These are phyloP conservation scores for Neomorphus geoffroyi DNA, from an alignment of 2,797 vertebrate genomes.

Conservation along the genomic window DNA sequence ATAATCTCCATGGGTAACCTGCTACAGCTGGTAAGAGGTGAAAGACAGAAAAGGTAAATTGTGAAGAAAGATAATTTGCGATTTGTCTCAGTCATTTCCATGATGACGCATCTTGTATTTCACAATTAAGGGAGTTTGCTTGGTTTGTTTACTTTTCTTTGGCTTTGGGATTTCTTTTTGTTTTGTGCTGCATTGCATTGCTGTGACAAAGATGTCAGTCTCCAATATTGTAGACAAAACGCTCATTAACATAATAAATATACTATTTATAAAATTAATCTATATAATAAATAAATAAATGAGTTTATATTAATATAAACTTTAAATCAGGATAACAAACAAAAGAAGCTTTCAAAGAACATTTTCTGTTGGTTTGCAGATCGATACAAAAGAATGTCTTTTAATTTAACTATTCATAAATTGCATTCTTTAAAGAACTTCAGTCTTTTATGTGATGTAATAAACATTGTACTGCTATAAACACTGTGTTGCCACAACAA, in stretches of 20 bases:
- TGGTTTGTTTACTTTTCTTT: neutral
- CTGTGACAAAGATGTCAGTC: neutral
- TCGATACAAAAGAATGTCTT: neutral
- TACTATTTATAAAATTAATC: no score
- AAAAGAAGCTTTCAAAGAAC: neutral
- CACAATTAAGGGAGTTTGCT: rapidly evolving
- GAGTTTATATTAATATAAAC: neutral
- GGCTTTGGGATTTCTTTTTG: neutral
- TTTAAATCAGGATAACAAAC: neutral
- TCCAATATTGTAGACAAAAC: neutral
- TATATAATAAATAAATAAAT: neutral
- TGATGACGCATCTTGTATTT: neutral
- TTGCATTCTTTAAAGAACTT: neutral
- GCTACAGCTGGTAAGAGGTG: no score
- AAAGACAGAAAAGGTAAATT: neutral
- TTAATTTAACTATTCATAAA: slow-evolving; percentile 15
- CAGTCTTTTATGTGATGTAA: neutral
- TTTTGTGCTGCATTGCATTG: neutral
- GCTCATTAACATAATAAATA: neutral
- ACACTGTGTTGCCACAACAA: neutral
- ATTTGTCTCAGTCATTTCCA: neutral
- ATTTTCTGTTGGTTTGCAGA: neutral
- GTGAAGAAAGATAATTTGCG: neutral
- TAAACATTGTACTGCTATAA: neutral
- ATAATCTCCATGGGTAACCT: neutral